These are phyloP conservation scores for Parauchenoglanis punctatus DNA, from an alignment of 2,797 vertebrate genomes.

Conservation along the genomic window DNA sequence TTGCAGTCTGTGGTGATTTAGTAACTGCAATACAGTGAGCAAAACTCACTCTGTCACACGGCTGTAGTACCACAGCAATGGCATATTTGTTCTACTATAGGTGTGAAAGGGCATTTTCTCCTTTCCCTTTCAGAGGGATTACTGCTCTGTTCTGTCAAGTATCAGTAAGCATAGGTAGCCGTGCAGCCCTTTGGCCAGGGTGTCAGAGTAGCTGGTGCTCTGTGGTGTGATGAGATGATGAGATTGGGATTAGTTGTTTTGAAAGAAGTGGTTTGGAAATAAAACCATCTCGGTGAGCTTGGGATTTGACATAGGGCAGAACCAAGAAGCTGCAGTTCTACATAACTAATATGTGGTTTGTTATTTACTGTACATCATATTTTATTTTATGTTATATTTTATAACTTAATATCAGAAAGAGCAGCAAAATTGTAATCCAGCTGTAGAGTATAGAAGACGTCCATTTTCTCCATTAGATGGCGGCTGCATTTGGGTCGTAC, in stretches of 20 bases:
- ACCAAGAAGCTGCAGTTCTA: conserved; percentile 74
- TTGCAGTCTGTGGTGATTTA: conserved; percentile 51
- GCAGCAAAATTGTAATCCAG: conserved; percentile 80
- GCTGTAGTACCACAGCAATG: conserved; percentile 5
- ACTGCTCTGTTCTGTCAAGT: conserved; percentile 62
- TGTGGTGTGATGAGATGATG: conserved; percentile 80
- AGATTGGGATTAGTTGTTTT: conserved; percentile 6
- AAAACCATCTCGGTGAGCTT: conserved; percentile 70
- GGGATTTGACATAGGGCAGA: conserved; percentile 45
- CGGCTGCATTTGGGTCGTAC: conserved; percentile 89
- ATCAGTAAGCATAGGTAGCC: conserved; percentile 79
- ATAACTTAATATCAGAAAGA: conserved; percentile 77
- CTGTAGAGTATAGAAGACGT: conserved; percentile 73
- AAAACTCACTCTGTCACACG: neutral
- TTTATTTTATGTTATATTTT: conserved; percentile 58
- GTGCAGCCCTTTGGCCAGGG: conserved; percentile 88
- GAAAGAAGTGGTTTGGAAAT: conserved; percentile 67
- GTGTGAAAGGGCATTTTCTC: conserved; percentile 34
- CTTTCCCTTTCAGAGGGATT: conserved; percentile 40
- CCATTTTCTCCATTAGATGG: conserved; percentile 82
- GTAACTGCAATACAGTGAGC: conserved; percentile 11
- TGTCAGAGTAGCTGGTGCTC: conserved; percentile 80
- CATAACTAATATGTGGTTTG: conserved; percentile 77
- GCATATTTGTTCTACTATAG: conserved; percentile 43
- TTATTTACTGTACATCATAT: conserved; percentile 72